Conservation (phyloP, 2,888 invertebrate species). For the Hypomecis atomaria region DNA sequence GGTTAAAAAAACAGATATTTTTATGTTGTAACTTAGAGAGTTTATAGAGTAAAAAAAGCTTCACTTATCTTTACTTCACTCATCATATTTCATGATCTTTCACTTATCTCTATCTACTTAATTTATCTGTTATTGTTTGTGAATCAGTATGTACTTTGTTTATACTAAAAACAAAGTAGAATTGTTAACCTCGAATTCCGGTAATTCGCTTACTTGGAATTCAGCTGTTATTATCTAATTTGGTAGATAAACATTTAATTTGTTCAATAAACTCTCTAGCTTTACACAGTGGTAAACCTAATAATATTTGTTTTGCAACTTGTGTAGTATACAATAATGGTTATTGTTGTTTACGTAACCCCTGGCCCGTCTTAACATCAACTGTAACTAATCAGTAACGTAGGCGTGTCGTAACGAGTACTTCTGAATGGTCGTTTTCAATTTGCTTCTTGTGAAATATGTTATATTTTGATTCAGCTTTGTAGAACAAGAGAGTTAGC, state of each 20-base stretch:
- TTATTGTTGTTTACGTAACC: conserved; percentile 13
- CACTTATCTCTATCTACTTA: too few species aligned
- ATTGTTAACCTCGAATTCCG: not conserved
- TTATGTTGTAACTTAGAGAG: too few species aligned
- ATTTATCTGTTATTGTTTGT: too few species aligned
- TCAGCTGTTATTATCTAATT: conserved; percentile 20
- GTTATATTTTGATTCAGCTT: too few species aligned
- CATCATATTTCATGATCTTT: too few species aligned
- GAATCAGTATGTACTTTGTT: not conserved
- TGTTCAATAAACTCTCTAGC: conserved; percentile 14
- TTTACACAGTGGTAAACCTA: conserved; percentile 9
- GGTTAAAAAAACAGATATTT: too few species aligned
- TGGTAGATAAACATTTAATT: conserved; percentile 20
- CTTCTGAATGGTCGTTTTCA: too few species aligned
- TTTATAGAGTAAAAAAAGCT: too few species aligned
- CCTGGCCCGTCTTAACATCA: not conserved
- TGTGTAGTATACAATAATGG: conserved; percentile 11
- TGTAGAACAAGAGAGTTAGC: too few species aligned
- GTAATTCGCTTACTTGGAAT: not conserved
- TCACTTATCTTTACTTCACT: too few species aligned
- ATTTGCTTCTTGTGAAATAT: too few species aligned
- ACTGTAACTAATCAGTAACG: conserved; percentile 15
- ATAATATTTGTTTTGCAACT: conserved; percentile 21
- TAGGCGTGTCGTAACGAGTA: not conserved
- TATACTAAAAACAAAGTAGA: not conserved